Base-by-base conservation (phyloP, 2,797 vertebrate species). In the Tapera naevia region DNA sequence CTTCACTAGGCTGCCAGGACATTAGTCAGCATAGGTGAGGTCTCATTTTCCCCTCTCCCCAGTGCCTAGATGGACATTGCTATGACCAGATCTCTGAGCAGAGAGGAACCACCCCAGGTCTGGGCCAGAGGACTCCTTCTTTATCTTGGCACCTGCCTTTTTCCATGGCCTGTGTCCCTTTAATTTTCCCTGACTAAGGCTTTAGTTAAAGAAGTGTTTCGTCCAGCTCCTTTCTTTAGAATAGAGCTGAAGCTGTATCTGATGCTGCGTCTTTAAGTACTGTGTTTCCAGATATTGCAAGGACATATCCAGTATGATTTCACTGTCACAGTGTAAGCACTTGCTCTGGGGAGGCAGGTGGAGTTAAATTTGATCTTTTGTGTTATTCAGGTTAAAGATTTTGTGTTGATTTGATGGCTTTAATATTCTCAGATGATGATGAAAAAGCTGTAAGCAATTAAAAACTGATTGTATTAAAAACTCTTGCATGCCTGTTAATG, bases 401-500 rank as follows among this genome's bases (percentile, higher is more conserved):
- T 89, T 84, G 25, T 91, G 25, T 91, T 88, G 30, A 61, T 93
- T 93, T 86, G 58, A 65, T 91, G 72, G 46, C 15, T 48, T 94
- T 81, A 72, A 79, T 89, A 72, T 48, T 83, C 27, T 86, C 62
- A 39, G 35, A 39, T 84, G 30, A 70, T 79, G 46, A 70, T 86
- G 66, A 89, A 91, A 92, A 91, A 74, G 13, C 41, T 32, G 51
- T 74, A 83, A 83, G 62, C 39, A 91, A 79, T 96, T 89, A 86
- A 71, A 89, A 94, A 16, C 33, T 65, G 16, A 54, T 92, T 92
- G 51, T 66, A 35, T 33, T 81, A 66, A 76, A 80, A 45, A 10
- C 48, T 71, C 28, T 91, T 78, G 10, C 32, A 35, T 89, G 41
- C 41, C 11, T 86, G 24, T 70, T 75, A 61, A 60, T 61, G 11